These are phyloP conservation scores for Archips xylosteana DNA, from an alignment of 2,888 invertebrate genomes.

Conservation along the genomic window DNA sequence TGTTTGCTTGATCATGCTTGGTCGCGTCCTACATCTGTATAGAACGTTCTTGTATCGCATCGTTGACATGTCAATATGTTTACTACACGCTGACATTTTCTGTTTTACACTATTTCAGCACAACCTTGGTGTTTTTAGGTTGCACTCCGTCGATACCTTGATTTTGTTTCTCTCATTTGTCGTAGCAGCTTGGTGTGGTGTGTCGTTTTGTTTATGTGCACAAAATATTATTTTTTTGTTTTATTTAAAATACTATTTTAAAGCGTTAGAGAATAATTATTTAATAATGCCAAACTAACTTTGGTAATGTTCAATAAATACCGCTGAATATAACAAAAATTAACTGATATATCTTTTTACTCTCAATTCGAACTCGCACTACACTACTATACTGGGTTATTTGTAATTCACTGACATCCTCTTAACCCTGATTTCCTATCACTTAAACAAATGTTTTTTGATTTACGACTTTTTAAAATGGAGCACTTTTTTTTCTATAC, in stretches of 20 bases:
- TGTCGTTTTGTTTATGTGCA: constrained; percentile 44
- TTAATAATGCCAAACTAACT: constrained; percentile 4
- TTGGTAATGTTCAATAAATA: not conserved
- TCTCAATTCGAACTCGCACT: not conserved
- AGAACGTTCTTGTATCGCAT: constrained; percentile 53
- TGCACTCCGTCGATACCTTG: constrained; percentile 40
- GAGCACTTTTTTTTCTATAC: too few relatives aligned
- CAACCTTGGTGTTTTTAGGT: constrained; percentile 51
- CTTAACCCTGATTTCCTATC: too few relatives aligned
- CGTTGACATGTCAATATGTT: constrained; percentile 15
- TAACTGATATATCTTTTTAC: not conserved
- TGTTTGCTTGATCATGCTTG: constrained; percentile 74
- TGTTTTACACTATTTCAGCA: constrained; percentile 30
- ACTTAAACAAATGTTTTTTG: too few relatives aligned
- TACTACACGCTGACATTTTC: constrained; percentile 9
- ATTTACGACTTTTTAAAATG: too few relatives aligned
- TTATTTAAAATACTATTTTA: not conserved
- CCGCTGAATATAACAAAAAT: constrained; percentile 9
- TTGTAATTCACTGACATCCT: too few relatives aligned
- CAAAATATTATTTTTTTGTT: constrained; percentile 31
- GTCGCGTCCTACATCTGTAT: constrained; percentile 54
- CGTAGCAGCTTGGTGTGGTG: constrained; percentile 61
- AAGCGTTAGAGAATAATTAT: not conserved
- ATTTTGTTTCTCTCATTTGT: constrained; percentile 46
- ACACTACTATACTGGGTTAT: too few relatives aligned